Percentiles rank a stretch among this genome's conserved stretches.
Evolutionary conservation across 1,140 invertebrate genomes (phyloP).

Genomic region (Zaprionus ornatus): DNA sequence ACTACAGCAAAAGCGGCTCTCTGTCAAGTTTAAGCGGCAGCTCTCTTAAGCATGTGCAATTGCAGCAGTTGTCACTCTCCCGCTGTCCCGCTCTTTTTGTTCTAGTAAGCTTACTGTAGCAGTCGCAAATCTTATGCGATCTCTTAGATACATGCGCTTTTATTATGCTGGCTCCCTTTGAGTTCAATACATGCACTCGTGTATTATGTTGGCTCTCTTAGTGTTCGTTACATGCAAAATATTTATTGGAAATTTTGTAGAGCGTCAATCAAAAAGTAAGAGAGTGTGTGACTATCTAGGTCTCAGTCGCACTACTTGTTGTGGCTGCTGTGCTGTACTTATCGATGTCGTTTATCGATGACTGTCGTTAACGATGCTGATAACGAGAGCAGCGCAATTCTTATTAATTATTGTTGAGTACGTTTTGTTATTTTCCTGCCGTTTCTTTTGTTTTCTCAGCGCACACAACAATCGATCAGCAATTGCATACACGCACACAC

Average conservation of each 20-base stretch:
- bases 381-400: conserved; percentile 2
- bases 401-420: conserved; percentile 33
- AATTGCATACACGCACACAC: conserved; percentile 44
- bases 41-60: too few relatives aligned
- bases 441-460: conserved; percentile 16
- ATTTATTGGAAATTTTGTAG: conserved; percentile 10
- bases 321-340: not conserved
- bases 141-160: too few relatives aligned
- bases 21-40: not conserved
- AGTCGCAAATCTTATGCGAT: too few relatives aligned
- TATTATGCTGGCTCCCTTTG: conserved; percentile 1
- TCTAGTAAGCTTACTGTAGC: too few relatives aligned
- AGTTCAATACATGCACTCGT: not conserved
- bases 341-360: conserved; percentile 24
- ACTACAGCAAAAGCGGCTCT: not conserved
- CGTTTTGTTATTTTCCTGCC: conserved; percentile 12
- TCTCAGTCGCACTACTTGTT: conserved; percentile 12
- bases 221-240: not conserved
- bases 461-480: conserved; percentile 70
- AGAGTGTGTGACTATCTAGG: not conserved
- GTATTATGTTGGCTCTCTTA: too few relatives aligned
- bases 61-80: too few relatives aligned
- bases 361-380: not conserved
- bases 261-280: not conserved
- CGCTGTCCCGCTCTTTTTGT: not conserved